Percentiles rank a stretch among this genome's conserved stretches.
Evolutionary conservation across 2,888 invertebrate species (phyloP).

Genomic region (Epirrhoe alternata): DNA sequence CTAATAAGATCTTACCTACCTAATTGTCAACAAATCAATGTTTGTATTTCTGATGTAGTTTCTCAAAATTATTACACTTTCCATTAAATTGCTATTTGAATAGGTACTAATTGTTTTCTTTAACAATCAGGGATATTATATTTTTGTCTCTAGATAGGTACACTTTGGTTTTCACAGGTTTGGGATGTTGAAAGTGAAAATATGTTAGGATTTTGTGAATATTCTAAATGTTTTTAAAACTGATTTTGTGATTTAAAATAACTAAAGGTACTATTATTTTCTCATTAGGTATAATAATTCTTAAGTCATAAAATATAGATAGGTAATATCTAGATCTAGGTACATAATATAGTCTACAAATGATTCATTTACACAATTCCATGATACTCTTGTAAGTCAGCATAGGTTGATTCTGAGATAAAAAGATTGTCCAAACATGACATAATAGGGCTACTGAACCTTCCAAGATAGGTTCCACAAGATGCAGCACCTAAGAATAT

Average conservation of each 20-base stretch:
- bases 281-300: conserved; percentile 18
- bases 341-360: no score
- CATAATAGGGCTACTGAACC: conserved; percentile 72
- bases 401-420: conserved; percentile 49
- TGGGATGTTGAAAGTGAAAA: no score
- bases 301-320: background rate
- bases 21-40: background rate
- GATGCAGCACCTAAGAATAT: conserved; percentile 70
- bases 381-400: conserved; percentile 54
- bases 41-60: background rate
- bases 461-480: conserved; percentile 67
- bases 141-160: no score
- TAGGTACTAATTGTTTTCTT: conserved; percentile 12
- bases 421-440: conserved; percentile 72
- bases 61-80: background rate
- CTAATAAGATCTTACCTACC: background rate
- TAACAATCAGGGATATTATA: background rate
- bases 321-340: no score
- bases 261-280: background rate
- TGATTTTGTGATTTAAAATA: no score
- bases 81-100: background rate
- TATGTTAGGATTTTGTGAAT: no score
- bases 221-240: no score
- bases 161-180: no score
- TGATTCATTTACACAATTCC: conserved; percentile 51